Conservation (phyloP, 2,797 vertebrate genomes). For the Agapornis canus region DNA sequence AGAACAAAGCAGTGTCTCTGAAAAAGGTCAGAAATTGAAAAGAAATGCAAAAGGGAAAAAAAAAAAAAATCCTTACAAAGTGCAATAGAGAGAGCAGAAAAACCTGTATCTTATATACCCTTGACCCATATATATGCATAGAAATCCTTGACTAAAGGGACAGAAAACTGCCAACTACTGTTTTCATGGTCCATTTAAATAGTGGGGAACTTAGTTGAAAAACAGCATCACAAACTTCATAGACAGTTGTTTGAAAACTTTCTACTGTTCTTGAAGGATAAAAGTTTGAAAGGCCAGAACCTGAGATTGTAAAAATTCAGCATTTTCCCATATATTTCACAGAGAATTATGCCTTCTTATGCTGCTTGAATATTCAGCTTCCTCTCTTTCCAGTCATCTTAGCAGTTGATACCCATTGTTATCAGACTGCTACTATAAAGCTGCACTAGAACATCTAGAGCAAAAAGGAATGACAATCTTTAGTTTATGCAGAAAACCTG, state of each 20-base stretch:
- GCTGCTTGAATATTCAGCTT: not conserved
- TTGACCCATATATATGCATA: not conserved
- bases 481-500: not conserved
- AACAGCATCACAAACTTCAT: not conserved
- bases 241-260: not conserved
- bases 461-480: not conserved
- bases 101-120: not conserved
- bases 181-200: not conserved
- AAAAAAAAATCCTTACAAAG: not conserved
- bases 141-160: not conserved
- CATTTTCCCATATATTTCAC: not conserved
- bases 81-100: not conserved
- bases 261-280: not conserved
- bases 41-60: not conserved
- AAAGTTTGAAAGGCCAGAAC: not conserved
- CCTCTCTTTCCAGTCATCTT: not conserved
- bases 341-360: not conserved
- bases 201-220: not conserved
- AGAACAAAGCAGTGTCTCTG: not conserved
- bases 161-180: not conserved
- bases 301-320: not conserved
- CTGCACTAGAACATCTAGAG: not conserved
- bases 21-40: conserved; percentile 57
- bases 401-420: not conserved
- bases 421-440: not conserved